Percentiles rank a stretch among this genome's conserved stretches.
phyloP scores from a whole-genome alignment of 2,113 vertebrate genomes.

The Elachura formosa region DNA sequence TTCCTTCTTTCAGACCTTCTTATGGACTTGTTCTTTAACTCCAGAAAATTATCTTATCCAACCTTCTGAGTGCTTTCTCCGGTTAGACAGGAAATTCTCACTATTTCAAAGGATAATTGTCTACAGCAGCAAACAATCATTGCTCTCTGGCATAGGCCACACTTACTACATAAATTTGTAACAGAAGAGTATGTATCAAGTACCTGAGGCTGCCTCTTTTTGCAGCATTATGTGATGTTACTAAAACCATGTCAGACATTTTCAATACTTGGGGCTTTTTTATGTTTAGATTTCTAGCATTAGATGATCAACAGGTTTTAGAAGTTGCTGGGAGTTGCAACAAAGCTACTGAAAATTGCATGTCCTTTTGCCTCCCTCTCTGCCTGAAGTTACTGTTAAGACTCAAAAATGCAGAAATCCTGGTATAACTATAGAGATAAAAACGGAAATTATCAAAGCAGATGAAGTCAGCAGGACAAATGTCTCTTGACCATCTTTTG shows the following conservation, averaged over 20 bases:
- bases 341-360: neutral
- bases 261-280: neutral
- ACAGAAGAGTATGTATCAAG: neutral
- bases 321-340: neutral
- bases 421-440: neutral
- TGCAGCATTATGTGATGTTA: neutral
- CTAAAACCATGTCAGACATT: neutral
- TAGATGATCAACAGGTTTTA: neutral
- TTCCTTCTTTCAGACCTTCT: neutral
- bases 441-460: neutral
- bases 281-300: neutral
- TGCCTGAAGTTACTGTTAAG: neutral
- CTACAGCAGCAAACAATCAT: neutral
- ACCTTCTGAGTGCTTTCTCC: neutral
- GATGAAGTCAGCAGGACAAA: neutral
- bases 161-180: neutral
- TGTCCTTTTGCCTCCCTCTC: neutral
- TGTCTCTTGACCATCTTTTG: neutral
- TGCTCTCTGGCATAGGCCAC: neutral
- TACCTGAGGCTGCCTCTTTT: neutral
- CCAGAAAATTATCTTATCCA: neutral
- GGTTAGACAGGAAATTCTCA: neutral
- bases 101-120: neutral
- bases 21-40: neutral
- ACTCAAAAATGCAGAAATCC: neutral